Base-by-base conservation (phyloP, 2,113 vertebrate genomes). In the Clarias magur region DNA sequence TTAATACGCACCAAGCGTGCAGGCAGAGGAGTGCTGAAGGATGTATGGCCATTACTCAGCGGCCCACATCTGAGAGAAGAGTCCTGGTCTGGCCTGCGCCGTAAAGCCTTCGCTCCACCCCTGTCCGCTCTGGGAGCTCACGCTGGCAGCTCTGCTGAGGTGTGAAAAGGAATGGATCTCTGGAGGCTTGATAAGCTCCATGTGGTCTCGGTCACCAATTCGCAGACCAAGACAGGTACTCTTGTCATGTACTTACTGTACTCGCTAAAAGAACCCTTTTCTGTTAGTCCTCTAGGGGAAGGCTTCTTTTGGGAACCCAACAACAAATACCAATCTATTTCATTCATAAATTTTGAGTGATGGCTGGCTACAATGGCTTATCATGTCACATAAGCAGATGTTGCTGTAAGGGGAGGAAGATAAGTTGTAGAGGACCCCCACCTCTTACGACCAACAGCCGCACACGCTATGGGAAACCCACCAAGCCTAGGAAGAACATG, bases 1-100 rank as follows among this genome's bases (percentile, higher is more conserved):
- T 94, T 93, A 94, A 93, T 95, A 91, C 85, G 89, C 91, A 92
- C 92, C 93, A 91, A 91, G 94, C 93, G 93, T 93, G 93, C 91
- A 90, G 91, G 91, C 86, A 93, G 90, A 93, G 86, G 90, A 92
- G 89, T 91, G 88, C 88, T 91, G 90, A 93, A 88, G 91, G 94
- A 94, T 93, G 91, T 92, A 91, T 42, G 89, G 91, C 86, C 91
- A 94, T 95, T 94, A 94, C 86, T 95, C 93, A 94, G 87, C 83
- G 85, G 88, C 86, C 93, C 93, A 95, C 93, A 94, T 94, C 92
- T 92, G 90, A 94, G 91, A 91, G 88, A 87, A 81, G 59, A 91
- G 88, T 85, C 70, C 34, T 56, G 30, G 83, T 82, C 54, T 23
- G 83, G 86, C 75, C 57, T 79, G 88, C 67, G 82, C 90, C 23